Evolutionary conservation across 2,888 invertebrate species (phyloP).

Genomic region (Torymus tubicola): DNA sequence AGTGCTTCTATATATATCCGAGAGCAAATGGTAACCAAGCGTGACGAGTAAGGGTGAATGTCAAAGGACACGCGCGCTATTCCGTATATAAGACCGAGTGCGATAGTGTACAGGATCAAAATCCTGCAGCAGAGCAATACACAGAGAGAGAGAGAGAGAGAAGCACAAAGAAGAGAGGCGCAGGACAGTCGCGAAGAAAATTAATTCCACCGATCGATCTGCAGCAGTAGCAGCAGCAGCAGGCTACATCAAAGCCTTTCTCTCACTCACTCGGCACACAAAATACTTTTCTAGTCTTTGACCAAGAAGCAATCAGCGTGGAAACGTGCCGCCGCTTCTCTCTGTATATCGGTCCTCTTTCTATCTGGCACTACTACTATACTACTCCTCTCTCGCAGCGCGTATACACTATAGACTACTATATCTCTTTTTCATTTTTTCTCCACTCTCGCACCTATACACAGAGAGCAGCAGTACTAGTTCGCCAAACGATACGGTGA

Average conservation of each 20-base stretch:
- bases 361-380: not conserved
- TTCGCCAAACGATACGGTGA: conserved; percentile 44
- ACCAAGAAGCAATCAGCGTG: conserved; percentile 60
- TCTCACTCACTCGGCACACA: conserved; percentile 58
- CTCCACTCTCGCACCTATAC: not conserved
- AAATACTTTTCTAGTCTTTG: conserved; percentile 62
- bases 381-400: not conserved
- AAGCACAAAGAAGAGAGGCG: conserved; percentile 37
- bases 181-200: conserved; percentile 61
- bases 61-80: too few relatives aligned
- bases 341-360: not conserved
- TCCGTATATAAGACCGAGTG: not conserved
- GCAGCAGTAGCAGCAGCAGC: not conserved
- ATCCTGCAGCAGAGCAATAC: not conserved
- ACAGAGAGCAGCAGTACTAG: not conserved
- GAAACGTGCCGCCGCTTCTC: conserved; percentile 26
- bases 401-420: not conserved
- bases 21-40: too few relatives aligned
- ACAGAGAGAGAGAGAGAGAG: conserved; percentile 33
- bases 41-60: too few relatives aligned
- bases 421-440: too few relatives aligned
- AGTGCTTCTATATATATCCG: too few relatives aligned
- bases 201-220: conserved; percentile 69
- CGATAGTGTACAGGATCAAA: not conserved
- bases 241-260: conserved; percentile 36